Conservation (phyloP, 2,888 invertebrate species). For the Parapristionchus giblindavisi region DNA sequence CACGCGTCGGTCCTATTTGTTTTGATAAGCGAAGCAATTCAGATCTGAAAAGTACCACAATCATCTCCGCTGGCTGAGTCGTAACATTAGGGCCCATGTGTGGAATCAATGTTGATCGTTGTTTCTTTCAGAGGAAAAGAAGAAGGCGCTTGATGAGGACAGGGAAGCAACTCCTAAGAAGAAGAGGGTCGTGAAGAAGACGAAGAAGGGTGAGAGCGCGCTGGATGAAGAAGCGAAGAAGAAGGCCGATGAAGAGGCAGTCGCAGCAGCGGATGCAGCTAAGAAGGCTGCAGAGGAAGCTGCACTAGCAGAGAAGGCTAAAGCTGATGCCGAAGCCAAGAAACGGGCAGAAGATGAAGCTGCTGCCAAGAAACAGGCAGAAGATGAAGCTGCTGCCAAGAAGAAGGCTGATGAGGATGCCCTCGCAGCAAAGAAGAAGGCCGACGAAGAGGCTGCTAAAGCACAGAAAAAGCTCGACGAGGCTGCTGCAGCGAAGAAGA, state of each 20-base stretch:
- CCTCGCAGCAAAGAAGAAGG: background rate
- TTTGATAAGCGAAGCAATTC: slow-evolving; percentile 8
- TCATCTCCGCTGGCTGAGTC: slow-evolving; percentile 19
- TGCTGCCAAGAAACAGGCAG: background rate
- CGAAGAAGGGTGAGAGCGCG: slow-evolving; percentile 27
- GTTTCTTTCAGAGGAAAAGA: slow-evolving; percentile 20
- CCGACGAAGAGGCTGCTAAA: background rate
- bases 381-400: slow-evolving; percentile 1
- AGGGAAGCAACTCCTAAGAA: slow-evolving; percentile 37
- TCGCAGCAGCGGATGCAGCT: background rate
- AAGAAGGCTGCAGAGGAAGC: slow-evolving; percentile 5
- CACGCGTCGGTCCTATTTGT: slow-evolving; percentile 13
- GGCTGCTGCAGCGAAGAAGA: background rate
- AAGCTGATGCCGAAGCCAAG: background rate
- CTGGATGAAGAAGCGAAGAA: slow-evolving; percentile 12
- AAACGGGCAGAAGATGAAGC: background rate
- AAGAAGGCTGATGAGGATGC: background rate
- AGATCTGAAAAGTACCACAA: background rate
- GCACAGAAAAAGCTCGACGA: slow-evolving; percentile 1
- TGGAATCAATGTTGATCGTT: background rate
- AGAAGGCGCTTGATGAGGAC: slow-evolving; percentile 10
- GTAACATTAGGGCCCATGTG: background rate
- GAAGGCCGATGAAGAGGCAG: slow-evolving; percentile 19
- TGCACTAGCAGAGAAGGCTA: background rate
- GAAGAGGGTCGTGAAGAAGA: slow-evolving; percentile 38